Base-by-base conservation (phyloP, 2,113 vertebrate genomes). In the Pterocles orientalis region DNA sequence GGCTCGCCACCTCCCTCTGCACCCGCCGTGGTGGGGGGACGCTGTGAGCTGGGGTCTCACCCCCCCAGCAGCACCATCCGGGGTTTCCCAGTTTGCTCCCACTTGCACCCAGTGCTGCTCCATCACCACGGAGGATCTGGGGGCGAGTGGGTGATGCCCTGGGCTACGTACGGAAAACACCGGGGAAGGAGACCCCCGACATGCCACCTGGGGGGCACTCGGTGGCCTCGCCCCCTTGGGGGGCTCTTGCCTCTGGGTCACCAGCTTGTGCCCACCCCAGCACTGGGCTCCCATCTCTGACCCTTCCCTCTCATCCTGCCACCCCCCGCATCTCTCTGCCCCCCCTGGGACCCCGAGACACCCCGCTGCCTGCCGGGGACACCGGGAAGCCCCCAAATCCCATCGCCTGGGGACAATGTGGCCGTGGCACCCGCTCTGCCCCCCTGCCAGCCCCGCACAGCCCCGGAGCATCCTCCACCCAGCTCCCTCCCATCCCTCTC, bases 321-420 rank as follows among this genome's bases (percentile, higher is more conserved):
- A 0, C 18, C 72, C 45, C 51, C 2, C 2, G 14, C 61, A 9
- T 18, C 60, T 23, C 68, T 50, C 18, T 66, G 68, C 69, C 62
- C 79, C 33, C 31, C 47, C 9, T n/a, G 24, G 72, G 2, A 61
- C 39, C 23, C 73, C 1, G 0, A 10, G 69, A 45, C 43, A 29
- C 53, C 39, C 47, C 4, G 12, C 61, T 33, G 21, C 41, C 50
- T 5, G 33, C 79, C 18, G 57, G 68, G 77, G 66, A 36, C 9
- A 7, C 47, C 1, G 0, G 4, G 43, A 53, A 62, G 5, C 45
- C 48, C 18, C 39, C 53, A 50, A 0, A 62, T 36, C 71, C 15
- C 54, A 5, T 0, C 2, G 1, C 2, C 16, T 3, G 0, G 39
- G 39, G 45, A 31, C 16, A 18, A 24, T 0, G 9, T 0, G 1